Conservation (phyloP, 2,888 invertebrate species). For the Nephrotoma guestfalica region DNA sequence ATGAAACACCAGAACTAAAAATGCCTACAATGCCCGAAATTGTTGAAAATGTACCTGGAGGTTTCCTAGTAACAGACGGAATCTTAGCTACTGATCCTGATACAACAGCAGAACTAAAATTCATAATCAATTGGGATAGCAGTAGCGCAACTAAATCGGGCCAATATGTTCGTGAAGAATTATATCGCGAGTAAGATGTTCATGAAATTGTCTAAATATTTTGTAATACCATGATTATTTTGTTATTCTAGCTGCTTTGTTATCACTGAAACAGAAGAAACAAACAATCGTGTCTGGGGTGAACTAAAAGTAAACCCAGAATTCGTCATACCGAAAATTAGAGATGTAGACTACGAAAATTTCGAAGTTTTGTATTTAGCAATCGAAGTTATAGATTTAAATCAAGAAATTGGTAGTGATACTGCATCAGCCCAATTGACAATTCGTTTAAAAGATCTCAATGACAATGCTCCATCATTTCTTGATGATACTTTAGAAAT, state of each 20-base stretch:
- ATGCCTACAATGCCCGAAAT: constrained; percentile 33
- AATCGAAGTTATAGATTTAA: constrained; percentile 36
- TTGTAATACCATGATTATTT: background rate
- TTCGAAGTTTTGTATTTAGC: constrained; percentile 43
- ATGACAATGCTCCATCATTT: constrained; percentile 48
- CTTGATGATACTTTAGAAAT: constrained; percentile 30
- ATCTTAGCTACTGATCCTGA: constrained; percentile 44
- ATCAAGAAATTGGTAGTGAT: constrained; percentile 34
- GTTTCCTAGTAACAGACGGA: constrained; percentile 28
- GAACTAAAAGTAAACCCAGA: constrained; percentile 16
- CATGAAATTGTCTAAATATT: background rate
- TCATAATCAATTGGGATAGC: constrained; percentile 43
- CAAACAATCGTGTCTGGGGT: constrained; percentile 15
- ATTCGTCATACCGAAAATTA: constrained; percentile 8
- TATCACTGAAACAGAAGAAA: constrained; percentile 14
- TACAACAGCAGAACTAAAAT: constrained; percentile 38
- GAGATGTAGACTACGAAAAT: constrained; percentile 41
- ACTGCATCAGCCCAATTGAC: constrained; percentile 39
- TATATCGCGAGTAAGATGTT: background rate
- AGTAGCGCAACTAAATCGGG: constrained; percentile 45
- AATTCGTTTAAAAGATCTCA: constrained; percentile 44
- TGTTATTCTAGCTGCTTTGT: constrained; percentile 21
- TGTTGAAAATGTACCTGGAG: constrained; percentile 37
- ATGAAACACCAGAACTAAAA: constrained; percentile 49
- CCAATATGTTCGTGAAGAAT: constrained; percentile 11